Evolutionary conservation across 2,888 invertebrate species (phyloP).

Genomic region (Alitta virens): DNA sequence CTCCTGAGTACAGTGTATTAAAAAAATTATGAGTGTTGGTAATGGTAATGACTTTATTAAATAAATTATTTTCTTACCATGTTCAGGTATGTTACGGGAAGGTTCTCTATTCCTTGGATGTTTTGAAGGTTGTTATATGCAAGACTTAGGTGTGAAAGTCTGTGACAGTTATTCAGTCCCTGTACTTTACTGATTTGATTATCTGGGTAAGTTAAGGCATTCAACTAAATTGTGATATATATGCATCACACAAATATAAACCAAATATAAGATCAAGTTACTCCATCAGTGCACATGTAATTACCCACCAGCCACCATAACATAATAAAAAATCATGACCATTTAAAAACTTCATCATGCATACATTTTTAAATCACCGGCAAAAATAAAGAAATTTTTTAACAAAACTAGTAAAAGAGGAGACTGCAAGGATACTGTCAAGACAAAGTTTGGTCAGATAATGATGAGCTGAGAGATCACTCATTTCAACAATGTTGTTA

Average conservation of each 20-base stretch:
- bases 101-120: conserved; percentile 47
- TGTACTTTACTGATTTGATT: conserved; percentile 44
- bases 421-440: conserved; percentile 47
- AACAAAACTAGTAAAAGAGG: background rate
- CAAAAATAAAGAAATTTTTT: too few species aligned
- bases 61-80: conserved; percentile 49
- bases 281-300: too few species aligned
- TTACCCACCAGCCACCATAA: too few species aligned
- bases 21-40: too few species aligned
- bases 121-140: conserved; percentile 50
- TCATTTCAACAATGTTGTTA: conserved; percentile 48
- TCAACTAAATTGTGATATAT: too few species aligned
- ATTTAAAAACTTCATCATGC: too few species aligned
- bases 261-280: too few species aligned
- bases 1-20: too few species aligned
- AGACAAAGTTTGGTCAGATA: conserved; percentile 44
- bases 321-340: too few species aligned
- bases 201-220: conserved; percentile 31
- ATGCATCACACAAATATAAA: too few species aligned
- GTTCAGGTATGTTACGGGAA: conserved; percentile 51
- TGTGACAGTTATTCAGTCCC: conserved; percentile 45
- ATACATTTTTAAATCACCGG: too few species aligned
- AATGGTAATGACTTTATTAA: too few species aligned
- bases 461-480: conserved; percentile 49
- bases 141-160: conserved; percentile 46